These are phyloP conservation scores for Tachina lurida DNA, from an alignment of 2,888 invertebrate genomes.

Conservation along the genomic window DNA sequence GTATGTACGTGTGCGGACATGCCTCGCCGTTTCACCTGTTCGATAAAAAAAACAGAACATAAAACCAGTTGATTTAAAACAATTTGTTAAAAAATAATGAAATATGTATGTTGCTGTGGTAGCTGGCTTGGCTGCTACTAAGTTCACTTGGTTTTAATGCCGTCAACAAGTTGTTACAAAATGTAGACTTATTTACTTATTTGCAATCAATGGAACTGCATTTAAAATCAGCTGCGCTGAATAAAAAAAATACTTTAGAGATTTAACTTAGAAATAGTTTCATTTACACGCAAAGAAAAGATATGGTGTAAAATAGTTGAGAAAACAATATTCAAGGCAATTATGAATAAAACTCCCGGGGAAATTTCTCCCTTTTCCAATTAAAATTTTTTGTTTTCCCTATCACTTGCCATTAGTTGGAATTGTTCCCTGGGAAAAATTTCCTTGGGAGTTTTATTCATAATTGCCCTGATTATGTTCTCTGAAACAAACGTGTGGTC, in stretches of 20 bases:
- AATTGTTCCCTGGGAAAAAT: too few species aligned
- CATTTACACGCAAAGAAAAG: too few species aligned
- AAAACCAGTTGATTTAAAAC: constrained; percentile 52
- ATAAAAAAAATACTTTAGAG: background rate
- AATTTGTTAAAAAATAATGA: constrained; percentile 49
- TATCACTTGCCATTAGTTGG: too few species aligned
- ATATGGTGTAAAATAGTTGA: too few species aligned
- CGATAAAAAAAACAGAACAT: background rate
- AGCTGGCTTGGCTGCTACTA: constrained; percentile 11
- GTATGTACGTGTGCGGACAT: background rate
- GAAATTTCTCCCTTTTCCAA: too few species aligned
- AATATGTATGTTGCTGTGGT: background rate
- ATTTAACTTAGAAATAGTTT: constrained; percentile 3
- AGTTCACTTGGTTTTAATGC: constrained; percentile 14
- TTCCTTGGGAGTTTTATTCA: too few species aligned
- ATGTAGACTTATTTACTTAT: constrained; percentile 36
- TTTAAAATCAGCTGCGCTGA: constrained; percentile 6
- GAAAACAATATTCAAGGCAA: too few species aligned
- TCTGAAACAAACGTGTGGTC: too few species aligned
- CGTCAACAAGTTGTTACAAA: constrained; percentile 10
- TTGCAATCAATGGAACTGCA: constrained; percentile 36
- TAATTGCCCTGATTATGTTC: too few species aligned
- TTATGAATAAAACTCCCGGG: too few species aligned
- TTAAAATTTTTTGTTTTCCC: too few species aligned
- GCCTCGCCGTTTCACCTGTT: constrained; percentile 5